These are phyloP conservation scores for Drosophila aff. DNA, from an alignment of 1,140 invertebrate species.

Conservation along the genomic window DNA sequence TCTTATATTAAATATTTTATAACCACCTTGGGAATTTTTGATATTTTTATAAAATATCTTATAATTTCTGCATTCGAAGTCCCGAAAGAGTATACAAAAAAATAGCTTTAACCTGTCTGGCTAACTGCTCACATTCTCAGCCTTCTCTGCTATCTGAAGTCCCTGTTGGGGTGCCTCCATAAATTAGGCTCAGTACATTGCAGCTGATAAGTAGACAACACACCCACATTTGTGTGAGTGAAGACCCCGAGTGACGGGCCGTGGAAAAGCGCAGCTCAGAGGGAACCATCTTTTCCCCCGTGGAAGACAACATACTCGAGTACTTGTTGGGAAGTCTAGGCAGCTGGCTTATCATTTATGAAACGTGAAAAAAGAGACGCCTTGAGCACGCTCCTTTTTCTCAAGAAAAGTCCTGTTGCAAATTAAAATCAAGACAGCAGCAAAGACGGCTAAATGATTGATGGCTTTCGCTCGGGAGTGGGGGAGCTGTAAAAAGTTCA, in stretches of 20 bases:
- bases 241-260: conserved; percentile 19
- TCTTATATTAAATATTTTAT: no score
- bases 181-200: conserved; percentile 46
- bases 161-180: conserved; percentile 33
- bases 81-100: not conserved
- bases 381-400: conserved; percentile 70
- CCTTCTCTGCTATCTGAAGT: not conserved
- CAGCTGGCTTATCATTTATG: conserved; percentile 56
- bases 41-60: no score
- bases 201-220: conserved; percentile 48
- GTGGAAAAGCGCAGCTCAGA: conserved; percentile 52
- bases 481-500: conserved; percentile 60
- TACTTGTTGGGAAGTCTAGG: conserved; percentile 37
- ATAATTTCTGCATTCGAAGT: not conserved
- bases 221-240: conserved; percentile 15
- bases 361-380: conserved; percentile 20
- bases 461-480: conserved; percentile 43
- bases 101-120: no score
- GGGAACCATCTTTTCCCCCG: conserved; percentile 1
- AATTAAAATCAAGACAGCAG: conserved; percentile 80
- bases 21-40: no score
- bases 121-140: not conserved
- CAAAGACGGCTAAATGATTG: conserved; percentile 70
- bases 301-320: conserved; percentile 6
- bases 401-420: conserved; percentile 55